phyloP scores from a whole-genome alignment of 2,797 vertebrate genomes.

The Philypnodon macrostomus region DNA sequence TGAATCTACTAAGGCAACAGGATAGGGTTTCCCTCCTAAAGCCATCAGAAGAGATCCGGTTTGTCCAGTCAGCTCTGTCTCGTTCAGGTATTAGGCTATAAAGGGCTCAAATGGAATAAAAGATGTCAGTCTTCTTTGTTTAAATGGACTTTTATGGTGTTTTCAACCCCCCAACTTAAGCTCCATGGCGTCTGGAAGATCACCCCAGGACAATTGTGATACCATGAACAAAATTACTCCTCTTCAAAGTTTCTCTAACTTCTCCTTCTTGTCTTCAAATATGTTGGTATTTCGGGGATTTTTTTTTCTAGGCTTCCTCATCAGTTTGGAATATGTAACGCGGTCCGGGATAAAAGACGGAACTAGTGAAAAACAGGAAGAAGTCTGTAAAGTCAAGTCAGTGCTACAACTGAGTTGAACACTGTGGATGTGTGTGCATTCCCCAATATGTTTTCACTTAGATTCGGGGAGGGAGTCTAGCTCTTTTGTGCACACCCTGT shows the following conservation, averaged over 20 bases:
- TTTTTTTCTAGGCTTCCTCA: constrained; percentile 44
- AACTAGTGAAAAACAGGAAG: constrained; percentile 74
- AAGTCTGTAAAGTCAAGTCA: constrained; percentile 58
- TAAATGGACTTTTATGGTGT: constrained; percentile 26
- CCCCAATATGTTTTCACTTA: constrained; percentile 73
- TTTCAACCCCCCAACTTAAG: constrained; percentile 21
- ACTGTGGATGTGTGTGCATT: constrained; percentile 58
- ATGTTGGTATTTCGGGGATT: constrained; percentile 20
- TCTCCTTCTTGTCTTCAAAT: constrained; percentile 24
- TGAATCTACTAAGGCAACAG: constrained; percentile 29
- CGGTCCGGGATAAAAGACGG: constrained; percentile 48
- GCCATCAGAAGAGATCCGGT: constrained; percentile 52
- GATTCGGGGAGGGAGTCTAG: constrained; percentile 62
- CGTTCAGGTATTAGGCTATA: constrained; percentile 8
- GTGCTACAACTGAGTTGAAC: constrained; percentile 29
- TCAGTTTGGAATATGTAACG: constrained; percentile 37
- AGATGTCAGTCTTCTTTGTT: constrained; percentile 29
- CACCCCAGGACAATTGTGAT: constrained; percentile 25
- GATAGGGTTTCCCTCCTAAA: constrained; percentile 33
- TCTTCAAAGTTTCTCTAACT: constrained; percentile 26
- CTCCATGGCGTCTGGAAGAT: constrained; percentile 40
- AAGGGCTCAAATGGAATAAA: neutral
- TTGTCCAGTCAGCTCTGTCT: constrained; percentile 29
- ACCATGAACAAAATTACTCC: constrained; percentile 24
- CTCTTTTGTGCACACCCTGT: constrained; percentile 58